phyloP scores from a whole-genome alignment of 2,113 vertebrate genomes.

The Sprattus sprattus region DNA sequence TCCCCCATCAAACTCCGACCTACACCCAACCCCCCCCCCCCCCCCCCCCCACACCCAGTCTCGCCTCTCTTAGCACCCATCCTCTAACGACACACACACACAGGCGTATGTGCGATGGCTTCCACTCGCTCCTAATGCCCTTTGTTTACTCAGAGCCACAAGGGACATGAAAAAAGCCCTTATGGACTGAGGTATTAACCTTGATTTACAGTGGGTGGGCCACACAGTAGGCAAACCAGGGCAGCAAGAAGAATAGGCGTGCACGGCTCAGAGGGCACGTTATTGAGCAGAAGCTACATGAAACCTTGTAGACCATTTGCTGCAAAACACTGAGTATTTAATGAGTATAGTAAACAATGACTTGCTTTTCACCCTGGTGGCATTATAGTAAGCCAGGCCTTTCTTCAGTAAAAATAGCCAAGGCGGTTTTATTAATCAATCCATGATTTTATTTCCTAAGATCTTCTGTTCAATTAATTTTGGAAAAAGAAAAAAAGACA shows the following conservation, averaged over 20 bases:
- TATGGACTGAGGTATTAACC: not conserved
- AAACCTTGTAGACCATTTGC: conserved; percentile 1
- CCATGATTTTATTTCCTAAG: conserved; percentile 55
- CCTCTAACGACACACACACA: conserved; percentile 9
- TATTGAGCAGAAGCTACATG: not conserved
- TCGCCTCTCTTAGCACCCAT: not conserved
- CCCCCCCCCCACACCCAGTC: not conserved
- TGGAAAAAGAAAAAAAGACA: conserved; percentile 43
- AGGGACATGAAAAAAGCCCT: not conserved
- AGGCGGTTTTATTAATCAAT: conserved; percentile 32
- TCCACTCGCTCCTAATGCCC: not conserved
- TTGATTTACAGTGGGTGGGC: conserved; percentile 11
- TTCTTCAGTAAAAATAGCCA: not conserved
- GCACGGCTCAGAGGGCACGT: not conserved
- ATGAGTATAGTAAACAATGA: not conserved
- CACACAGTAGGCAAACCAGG: conserved; percentile 10
- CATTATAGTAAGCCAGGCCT: not conserved
- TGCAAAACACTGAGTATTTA: not conserved
- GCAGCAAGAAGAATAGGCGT: not conserved
- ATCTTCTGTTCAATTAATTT: conserved; percentile 41
- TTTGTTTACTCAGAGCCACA: not conserved
- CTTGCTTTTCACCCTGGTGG: not conserved
- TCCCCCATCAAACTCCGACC: not conserved
- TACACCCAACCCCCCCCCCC: not conserved
- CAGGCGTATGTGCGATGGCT: not conserved